phyloP scores from a whole-genome alignment of 2,797 vertebrate genomes.

The Chanos chanos region DNA sequence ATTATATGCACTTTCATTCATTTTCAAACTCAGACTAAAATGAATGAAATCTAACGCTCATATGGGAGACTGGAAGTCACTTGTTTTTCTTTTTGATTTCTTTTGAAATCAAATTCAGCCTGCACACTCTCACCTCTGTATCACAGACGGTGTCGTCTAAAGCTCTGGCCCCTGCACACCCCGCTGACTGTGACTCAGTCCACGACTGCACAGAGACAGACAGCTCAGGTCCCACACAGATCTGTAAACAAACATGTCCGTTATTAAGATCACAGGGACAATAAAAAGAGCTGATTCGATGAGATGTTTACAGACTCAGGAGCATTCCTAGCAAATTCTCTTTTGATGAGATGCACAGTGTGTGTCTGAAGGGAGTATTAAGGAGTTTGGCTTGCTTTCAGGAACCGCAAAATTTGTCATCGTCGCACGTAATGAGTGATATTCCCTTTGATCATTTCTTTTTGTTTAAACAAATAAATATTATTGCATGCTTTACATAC shows the following conservation, averaged over 20 bases:
- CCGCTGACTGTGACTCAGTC: background rate
- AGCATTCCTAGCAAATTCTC: constrained; percentile 10
- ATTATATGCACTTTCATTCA: no score
- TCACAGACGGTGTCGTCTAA: no score
- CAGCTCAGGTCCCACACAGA: constrained; percentile 7
- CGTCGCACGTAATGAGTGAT: background rate
- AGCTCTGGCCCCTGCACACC: no score
- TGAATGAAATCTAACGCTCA: no score
- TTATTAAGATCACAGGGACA: constrained; percentile 5
- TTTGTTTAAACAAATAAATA: no score
- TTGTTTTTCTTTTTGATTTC: no score
- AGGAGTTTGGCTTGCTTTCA: background rate
- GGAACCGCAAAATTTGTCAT: constrained; percentile 9
- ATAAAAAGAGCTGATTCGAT: constrained; percentile 9
- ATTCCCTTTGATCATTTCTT: constrained; percentile 2
- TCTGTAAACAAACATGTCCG: constrained; percentile 29
- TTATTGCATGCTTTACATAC: no score
- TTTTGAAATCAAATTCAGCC: no score
- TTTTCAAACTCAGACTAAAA: no score
- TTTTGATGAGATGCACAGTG: constrained; percentile 14
- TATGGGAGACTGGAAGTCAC: no score
- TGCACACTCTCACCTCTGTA: no score
- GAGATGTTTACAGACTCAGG: constrained; percentile 15
- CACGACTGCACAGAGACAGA: background rate
- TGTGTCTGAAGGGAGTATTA: constrained; percentile 10